Conservation (phyloP, 2,888 invertebrate species). For the Emmelina monodactyla region DNA sequence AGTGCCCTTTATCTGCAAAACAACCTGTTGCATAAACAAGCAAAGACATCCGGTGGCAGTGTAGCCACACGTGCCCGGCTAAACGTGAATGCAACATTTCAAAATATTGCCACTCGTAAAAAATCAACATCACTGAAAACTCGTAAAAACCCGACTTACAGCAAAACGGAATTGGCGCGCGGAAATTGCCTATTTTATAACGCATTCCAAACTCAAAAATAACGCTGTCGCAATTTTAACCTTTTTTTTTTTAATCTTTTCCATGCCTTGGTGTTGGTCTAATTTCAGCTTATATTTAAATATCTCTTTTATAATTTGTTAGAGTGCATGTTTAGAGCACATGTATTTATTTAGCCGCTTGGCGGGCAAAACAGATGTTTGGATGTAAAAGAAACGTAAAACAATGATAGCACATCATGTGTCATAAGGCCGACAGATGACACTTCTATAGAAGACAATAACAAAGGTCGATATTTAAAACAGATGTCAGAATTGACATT, state of each 20-base stretch:
- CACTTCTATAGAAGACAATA: background rate
- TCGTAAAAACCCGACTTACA: constrained; percentile 10
- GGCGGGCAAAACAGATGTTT: constrained; percentile 6
- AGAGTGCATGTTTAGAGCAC: constrained; percentile 1
- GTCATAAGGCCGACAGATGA: constrained; percentile 28
- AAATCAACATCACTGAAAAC: constrained; percentile 12
- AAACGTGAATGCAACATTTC: constrained; percentile 25
- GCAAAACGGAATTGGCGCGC: constrained; percentile 13
- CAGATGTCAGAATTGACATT: constrained; percentile 10
- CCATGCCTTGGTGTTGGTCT: no score
- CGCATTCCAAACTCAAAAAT: no score
- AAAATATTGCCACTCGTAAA: constrained; percentile 29
- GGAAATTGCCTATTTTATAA: constrained; percentile 1
- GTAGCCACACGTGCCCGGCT: constrained; percentile 18
- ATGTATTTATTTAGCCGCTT: no score
- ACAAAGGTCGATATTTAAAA: constrained; percentile 8
- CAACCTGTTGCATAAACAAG: constrained; percentile 8
- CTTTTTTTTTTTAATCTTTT: no score
- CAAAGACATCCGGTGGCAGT: constrained; percentile 9
- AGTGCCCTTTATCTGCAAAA: constrained; percentile 9
- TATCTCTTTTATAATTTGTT: no score
- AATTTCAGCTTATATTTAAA: no score
- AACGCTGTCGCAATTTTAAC: no score
- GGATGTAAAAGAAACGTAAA: background rate
- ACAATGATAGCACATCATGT: constrained; percentile 5